Base-by-base conservation (phyloP, 2,888 invertebrate genomes). In the Eupsilia transversa region DNA sequence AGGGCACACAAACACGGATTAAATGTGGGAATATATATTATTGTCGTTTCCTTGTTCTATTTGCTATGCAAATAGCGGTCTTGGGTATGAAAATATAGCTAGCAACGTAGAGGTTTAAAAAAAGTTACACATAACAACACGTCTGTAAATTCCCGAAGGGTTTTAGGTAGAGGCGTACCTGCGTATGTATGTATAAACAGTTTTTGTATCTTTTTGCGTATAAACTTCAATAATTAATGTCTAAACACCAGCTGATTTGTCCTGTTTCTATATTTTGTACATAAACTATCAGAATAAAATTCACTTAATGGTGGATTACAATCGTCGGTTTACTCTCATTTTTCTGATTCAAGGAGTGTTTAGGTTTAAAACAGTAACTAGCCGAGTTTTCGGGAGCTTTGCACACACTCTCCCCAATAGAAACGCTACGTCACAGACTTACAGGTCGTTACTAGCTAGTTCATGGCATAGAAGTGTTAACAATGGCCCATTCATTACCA, bases 401-500 rank as follows among this genome's bases (percentile, higher is more conserved):
- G 33, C n/a, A 30, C 43, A 7, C 12, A 4, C 0, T 17, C 4
- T 7, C 10, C 17, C 1, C 20, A 60, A 72, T 43, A 12, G 61
- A 61, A 63, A 43, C 74, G 27, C 72, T 46, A 72, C 63, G 63
- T 72, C 2, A 33, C 33, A 73, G 71, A 70, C 38, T 52, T 2
- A 52, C 35, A 72, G 74, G 72, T 63, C 43, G 54, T 23, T 57
- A 35, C 60, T 77, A 2, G 30, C 33, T 49, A 49, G 33, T 33
- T 33, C 38, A 23, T 41, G 38, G 59, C 63, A 63, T 33, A 68
- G 83, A 64, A 83, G 74, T 63, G 75, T 72, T 77, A 83, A 84
- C 84, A 82, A 82, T 80, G 43, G 64, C 30, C 67, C 60, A 68
- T 74, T 82, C 68, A 82, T 82, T 82, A 80, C 38, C 75, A 82